phyloP scores from a whole-genome alignment of 2,797 vertebrate genomes.

The Oreochromis mossambicus region DNA sequence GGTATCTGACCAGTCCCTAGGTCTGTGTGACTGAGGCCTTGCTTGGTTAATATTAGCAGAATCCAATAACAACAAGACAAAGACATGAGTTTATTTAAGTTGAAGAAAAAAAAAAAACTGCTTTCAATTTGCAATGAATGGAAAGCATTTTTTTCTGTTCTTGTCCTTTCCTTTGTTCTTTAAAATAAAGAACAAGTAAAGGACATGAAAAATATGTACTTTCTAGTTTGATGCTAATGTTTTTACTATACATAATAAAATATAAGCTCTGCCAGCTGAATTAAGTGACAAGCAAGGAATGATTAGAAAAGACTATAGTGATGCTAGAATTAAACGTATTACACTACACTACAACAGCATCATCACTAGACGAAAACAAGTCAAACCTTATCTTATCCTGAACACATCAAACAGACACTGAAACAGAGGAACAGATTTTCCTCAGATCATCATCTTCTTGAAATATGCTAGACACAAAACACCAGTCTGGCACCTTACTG shows the following conservation, averaged over 20 bases:
- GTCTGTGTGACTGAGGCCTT: not conserved
- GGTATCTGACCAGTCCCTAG: not conserved
- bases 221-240: not conserved
- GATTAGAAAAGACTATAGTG: not conserved
- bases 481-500: not conserved
- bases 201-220: not conserved
- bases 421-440: not conserved
- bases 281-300: not conserved
- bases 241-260: not conserved
- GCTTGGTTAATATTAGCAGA: not conserved
- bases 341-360: not conserved
- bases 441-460: not conserved
- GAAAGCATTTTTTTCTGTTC: not conserved
- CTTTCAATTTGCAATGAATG: not conserved
- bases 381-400: slow-evolving; percentile 30
- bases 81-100: not conserved
- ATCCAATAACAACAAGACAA: not conserved
- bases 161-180: not conserved
- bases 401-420: not conserved
- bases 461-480: not conserved
- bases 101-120: not conserved
- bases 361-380: not conserved
- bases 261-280: not conserved
- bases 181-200: not conserved
- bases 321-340: not conserved